Evolutionary conservation across 2,113 vertebrate species (phyloP), one percentile per base, ranked within the genome.

Genomic region (Percopsis transmontana): DNA sequence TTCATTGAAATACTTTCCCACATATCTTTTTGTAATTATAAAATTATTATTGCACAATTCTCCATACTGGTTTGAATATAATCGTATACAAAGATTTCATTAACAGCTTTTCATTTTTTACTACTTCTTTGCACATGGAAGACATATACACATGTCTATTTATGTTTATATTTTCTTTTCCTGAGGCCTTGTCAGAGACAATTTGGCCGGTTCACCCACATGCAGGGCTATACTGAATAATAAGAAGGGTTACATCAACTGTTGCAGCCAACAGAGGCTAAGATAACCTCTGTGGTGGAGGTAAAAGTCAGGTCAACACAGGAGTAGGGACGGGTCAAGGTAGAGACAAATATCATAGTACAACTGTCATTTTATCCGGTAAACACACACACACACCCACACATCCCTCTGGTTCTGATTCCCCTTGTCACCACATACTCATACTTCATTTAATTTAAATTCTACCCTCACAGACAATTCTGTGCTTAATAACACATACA

Each of bases 401-500:
- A 59, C 20, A 20, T 39, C 24, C 15, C 2, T 66, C 16, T 47
- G 54, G 6, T 20, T 58, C 59, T 41, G 16, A 41, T 6, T 67
- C 42, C 24, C 21, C 41, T 47, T 55, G 45, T 68, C 51, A 38
- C 13, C 59, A 58, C 60, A 68, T 62, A 67, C 45, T 55, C 38
- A 66, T 53, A 58, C 62, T 67, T 56, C 10, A 53, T 40, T 41
- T 4, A 19, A 23, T 19, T 58, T 24, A 76, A 84, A 53, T 47
- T 16, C n/a, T 60, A 55, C 60, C 21, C 54, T 10, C 52, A 55
- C n/a, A 53, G 47, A 10, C 27, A 72, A 73, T 76, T 70, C 48
- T 47, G 16, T 14, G 1, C 51, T 62, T 23, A 61, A 81, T 84
- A 81, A 68, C 68, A 62, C 20, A 51, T 3, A 38, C 15, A 44